Percentiles rank a stretch among this genome's conserved stretches.
Conservation (phyloP, 2,797 vertebrate genomes). For the Liasis olivaceus region DNA sequence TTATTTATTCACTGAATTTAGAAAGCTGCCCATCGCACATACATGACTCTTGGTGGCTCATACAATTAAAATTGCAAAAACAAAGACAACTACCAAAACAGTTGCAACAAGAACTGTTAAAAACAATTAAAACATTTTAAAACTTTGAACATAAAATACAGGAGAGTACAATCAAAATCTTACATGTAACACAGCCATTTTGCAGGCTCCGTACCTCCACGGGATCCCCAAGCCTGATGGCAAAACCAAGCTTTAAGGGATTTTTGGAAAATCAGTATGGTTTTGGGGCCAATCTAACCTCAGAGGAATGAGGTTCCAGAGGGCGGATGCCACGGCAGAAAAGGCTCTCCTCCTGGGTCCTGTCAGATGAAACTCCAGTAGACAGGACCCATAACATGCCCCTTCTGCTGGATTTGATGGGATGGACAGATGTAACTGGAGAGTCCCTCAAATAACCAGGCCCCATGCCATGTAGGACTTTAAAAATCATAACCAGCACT, state of each 20-base stretch:
- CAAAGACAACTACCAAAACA: background rate
- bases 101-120: background rate
- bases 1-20: background rate
- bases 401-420: background rate
- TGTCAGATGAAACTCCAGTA: background rate
- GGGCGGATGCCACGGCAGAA: background rate
- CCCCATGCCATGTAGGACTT: background rate
- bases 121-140: background rate
- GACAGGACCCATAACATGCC: background rate
- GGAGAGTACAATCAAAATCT: background rate
- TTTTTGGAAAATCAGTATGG: background rate
- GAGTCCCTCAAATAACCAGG: background rate
- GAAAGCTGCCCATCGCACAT: background rate
- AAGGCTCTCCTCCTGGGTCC: background rate
- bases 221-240: background rate
- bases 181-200: background rate
- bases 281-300: background rate
- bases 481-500: background rate
- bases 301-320: background rate
- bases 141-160: background rate
- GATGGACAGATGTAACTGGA: background rate
- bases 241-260: background rate
- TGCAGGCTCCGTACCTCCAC: background rate
- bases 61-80: background rate
- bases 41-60: background rate